Evolutionary conservation across 2,888 invertebrate genomes (phyloP).

Genomic region (Muschampia plurimacula): DNA sequence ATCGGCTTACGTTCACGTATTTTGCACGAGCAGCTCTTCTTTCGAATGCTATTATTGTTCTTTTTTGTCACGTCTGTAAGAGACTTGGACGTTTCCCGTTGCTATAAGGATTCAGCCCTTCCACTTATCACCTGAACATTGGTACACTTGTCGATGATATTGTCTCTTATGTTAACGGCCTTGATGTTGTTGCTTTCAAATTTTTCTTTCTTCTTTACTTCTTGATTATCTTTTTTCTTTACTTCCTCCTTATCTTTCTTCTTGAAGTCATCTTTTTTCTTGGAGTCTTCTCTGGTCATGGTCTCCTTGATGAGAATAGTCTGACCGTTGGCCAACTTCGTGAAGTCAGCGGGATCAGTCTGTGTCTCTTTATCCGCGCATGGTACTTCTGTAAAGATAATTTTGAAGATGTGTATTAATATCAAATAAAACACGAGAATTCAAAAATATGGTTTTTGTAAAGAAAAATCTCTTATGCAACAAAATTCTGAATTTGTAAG

Average conservation of each 20-base stretch:
- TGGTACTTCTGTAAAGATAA: conserved; percentile 40
- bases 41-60: conserved; percentile 61
- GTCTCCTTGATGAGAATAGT: conserved; percentile 51
- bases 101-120: conserved; percentile 73
- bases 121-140: conserved; percentile 54
- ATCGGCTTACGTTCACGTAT: conserved; percentile 73
- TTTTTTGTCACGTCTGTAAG: conserved; percentile 63
- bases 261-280: conserved; percentile 49
- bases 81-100: conserved; percentile 71
- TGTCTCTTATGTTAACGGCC: conserved; percentile 44
- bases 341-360: conserved; percentile 70
- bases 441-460: no score
- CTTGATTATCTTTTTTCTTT: conserved; percentile 46
- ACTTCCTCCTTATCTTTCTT: conserved; percentile 46
- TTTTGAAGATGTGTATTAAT: neutral
- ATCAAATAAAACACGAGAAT: no score
- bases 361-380: conserved; percentile 73
- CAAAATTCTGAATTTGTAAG: no score
- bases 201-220: conserved; percentile 46
- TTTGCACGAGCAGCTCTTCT: conserved; percentile 78
- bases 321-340: conserved; percentile 66
- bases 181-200: conserved; percentile 55
- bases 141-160: conserved; percentile 40
- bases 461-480: no score
- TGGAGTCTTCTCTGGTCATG: conserved; percentile 36